phyloP scores from a whole-genome alignment of 2,797 vertebrate species.

The Sternotherus odoratus region DNA sequence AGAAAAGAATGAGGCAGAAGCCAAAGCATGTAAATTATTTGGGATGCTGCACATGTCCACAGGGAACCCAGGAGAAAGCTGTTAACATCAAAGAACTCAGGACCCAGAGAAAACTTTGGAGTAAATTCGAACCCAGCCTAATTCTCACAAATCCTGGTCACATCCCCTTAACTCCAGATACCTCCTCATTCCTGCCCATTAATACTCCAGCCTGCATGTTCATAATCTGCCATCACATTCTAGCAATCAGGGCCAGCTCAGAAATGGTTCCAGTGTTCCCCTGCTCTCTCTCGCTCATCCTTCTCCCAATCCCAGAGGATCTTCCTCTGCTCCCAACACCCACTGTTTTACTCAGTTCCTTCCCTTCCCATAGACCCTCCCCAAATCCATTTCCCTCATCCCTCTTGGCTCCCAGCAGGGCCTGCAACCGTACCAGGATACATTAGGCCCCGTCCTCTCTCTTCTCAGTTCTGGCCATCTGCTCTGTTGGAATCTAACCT shows the following conservation, averaged over 20 bases:
- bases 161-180: background rate
- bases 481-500: background rate
- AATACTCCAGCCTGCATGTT: background rate
- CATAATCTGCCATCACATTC: background rate
- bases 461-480: background rate
- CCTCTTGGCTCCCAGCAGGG: background rate
- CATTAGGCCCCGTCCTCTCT: background rate
- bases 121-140: background rate
- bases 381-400: background rate
- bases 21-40: slow-evolving; percentile 22
- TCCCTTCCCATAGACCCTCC: background rate
- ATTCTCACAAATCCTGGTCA: rapidly evolving
- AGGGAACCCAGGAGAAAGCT: background rate
- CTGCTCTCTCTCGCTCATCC: background rate
- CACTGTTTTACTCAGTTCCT: background rate
- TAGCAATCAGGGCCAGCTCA: background rate
- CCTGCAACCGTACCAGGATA: background rate
- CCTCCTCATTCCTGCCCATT: rapidly evolving
- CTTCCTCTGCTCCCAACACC: background rate
- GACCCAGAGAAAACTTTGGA: background rate
- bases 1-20: background rate
- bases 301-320: background rate
- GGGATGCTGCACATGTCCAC: background rate
- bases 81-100: background rate
- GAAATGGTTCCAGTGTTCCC: background rate